Percentiles rank a stretch among this genome's conserved stretches.
Conservation (phyloP, 2,113 vertebrate genomes). For the Lycaon pictus region DNA sequence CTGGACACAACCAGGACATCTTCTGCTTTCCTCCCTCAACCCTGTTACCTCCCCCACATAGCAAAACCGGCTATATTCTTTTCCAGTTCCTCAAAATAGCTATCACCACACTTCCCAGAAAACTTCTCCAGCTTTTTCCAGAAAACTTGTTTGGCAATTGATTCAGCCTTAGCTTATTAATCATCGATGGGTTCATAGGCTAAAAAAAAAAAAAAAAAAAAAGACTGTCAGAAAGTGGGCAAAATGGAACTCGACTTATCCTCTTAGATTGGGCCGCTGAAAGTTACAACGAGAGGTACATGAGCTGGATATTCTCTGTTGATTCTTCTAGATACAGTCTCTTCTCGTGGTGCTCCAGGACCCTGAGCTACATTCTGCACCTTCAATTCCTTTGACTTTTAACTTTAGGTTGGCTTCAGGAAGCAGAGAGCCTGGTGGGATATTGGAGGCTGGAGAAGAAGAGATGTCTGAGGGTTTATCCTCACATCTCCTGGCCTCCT, state of each 20-base stretch:
- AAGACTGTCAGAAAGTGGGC: not conserved
- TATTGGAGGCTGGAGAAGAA: not conserved
- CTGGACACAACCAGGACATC: not conserved
- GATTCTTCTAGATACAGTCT: not conserved
- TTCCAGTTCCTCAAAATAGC: not conserved
- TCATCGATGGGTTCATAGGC: not conserved
- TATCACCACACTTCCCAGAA: not conserved
- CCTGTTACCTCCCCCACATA: not conserved
- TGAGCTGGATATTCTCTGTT: not conserved
- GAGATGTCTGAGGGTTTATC: not conserved
- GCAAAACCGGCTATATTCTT: not conserved
- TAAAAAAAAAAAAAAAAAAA: not conserved
- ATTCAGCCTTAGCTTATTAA: not conserved
- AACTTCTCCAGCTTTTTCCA: not conserved
- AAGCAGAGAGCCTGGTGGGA: not conserved
- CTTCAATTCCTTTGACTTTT: not conserved
- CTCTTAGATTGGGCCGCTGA: not conserved
- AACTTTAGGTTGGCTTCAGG: not conserved
- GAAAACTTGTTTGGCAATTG: not conserved
- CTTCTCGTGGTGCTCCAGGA: not conserved
- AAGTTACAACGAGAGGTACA: accelerated
- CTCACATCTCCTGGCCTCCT: accelerated
- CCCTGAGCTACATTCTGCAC: accelerated
- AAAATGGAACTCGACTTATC: not conserved
- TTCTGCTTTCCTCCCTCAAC: not conserved